These are phyloP conservation scores for Pimephales promelas DNA, from an alignment of 2,113 vertebrate species.

Conservation along the genomic window DNA sequence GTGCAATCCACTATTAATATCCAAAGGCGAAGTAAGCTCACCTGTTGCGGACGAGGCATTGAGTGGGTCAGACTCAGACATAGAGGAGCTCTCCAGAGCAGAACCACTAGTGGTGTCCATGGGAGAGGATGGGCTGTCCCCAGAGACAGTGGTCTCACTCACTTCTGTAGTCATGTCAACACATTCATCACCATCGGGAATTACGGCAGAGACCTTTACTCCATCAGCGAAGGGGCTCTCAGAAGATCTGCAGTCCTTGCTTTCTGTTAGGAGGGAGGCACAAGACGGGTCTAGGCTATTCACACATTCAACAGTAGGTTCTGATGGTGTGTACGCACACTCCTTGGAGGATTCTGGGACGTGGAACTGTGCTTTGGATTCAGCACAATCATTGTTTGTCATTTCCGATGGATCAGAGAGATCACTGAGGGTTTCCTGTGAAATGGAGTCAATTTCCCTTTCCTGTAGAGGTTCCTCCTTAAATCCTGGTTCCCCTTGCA, in stretches of 20 bases:
- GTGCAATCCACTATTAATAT: slow-evolving; percentile 31
- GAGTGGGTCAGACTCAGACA: slow-evolving; percentile 22
- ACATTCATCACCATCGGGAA: not conserved
- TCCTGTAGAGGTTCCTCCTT: slow-evolving; percentile 16
- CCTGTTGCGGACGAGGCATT: not conserved
- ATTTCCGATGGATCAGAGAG: not conserved
- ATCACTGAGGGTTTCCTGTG: slow-evolving; percentile 11
- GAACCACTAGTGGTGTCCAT: not conserved
- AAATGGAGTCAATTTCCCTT: slow-evolving; percentile 12
- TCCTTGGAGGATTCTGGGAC: not conserved
- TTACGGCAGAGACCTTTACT: not conserved
- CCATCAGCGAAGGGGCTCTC: not conserved
- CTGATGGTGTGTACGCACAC: not conserved
- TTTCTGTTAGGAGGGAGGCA: not conserved
- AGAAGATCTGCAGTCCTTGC: not conserved
- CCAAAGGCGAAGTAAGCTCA: slow-evolving; percentile 37
- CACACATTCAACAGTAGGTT: not conserved
- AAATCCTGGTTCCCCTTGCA: not conserved
- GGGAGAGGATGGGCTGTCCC: not conserved
- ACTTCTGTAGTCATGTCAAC: not conserved
- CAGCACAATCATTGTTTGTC: not conserved
- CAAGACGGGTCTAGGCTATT: not conserved
- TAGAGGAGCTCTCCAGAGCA: slow-evolving; percentile 29
- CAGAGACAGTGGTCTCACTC: not conserved
- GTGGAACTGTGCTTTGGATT: not conserved